Evolutionary conservation across 1,140 invertebrate species (phyloP), one percentile per base, ranked within the genome.

Genomic region (Macrosteles quadrilineatus): DNA sequence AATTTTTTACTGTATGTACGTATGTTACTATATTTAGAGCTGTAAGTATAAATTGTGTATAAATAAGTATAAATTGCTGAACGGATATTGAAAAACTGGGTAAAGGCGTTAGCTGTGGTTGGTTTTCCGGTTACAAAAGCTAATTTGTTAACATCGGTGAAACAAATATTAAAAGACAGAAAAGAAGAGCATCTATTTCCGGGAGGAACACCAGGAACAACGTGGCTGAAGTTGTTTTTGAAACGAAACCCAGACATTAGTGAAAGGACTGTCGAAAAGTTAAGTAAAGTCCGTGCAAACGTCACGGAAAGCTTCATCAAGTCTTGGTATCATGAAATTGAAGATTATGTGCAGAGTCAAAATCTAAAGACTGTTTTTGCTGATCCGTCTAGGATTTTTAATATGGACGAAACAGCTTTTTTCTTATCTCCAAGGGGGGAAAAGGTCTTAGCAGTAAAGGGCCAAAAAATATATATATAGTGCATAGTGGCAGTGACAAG

Each of bases 121-220:
- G 50, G 50, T 9, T 55, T 55, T 55, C 50, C 50, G 19, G 50
- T 55, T 11, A 55, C 50, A 55, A 55, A 55, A 55, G 19, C 9
- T 11, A 19, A 55, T 19, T 19, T 55, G 6, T 9, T 55, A 6
- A 55, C 23, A 19, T 25, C 23, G n/a, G n/a, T 9, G 6, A 55
- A 25, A 55, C 50, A 19, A 9, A 55, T 19, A 6, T 55, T 21
- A 19, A 55, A 55, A 21, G 19, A 55, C 50, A 6, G 9, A 55
- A 55, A 19, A 19, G 6, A 11, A n/a, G n/a, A n/a, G 50, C 19
- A 6, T 6, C 19, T 55, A 11, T 11, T 55, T 55, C 23, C 23
- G 19, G 19, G 19, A 9, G 17, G 50, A 55, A 6, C 6, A 11
- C 50, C 50, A 19, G 50, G 23, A 19, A 17, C 4, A 6, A 55